phyloP scores from a whole-genome alignment of 2,113 vertebrate species.

The Gila orcuttii region DNA sequence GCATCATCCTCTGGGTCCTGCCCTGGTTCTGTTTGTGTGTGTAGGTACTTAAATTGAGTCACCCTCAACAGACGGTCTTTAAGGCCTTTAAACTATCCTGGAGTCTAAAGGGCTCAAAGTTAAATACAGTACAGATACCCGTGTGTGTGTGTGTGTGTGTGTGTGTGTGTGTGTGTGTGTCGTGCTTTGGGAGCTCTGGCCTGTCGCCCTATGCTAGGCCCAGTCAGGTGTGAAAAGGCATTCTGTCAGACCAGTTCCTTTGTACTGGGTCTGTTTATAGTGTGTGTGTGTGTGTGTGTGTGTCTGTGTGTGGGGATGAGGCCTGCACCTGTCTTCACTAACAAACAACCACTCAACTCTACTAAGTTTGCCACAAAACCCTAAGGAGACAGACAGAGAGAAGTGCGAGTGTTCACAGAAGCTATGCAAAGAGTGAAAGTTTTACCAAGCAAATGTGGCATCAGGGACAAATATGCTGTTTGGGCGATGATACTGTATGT shows the following conservation, averaged over 20 bases:
- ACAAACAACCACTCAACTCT: constrained; percentile 74
- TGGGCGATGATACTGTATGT: background rate
- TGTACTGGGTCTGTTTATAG: constrained; percentile 76
- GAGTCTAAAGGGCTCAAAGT: constrained; percentile 68
- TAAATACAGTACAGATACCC: constrained; percentile 56
- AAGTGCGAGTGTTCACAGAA: background rate
- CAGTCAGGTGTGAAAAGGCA: constrained; percentile 84
- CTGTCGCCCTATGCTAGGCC: constrained; percentile 80
- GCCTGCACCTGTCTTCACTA: constrained; percentile 78
- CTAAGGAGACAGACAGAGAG: constrained; percentile 60
- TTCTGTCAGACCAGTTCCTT: constrained; percentile 79
- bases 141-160: constrained; percentile 47
- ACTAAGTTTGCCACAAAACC: constrained; percentile 74
- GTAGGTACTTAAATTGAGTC: constrained; percentile 76
- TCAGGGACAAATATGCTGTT: background rate
- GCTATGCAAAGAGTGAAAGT: constrained; percentile 35
- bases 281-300: constrained; percentile 47
- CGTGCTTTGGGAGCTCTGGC: constrained; percentile 73
- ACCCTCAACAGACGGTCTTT: constrained; percentile 82
- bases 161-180: constrained; percentile 50
- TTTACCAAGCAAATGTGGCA: constrained; percentile 16
- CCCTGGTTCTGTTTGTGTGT: constrained; percentile 41
- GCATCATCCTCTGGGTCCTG: constrained; percentile 49
- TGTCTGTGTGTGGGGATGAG: constrained; percentile 53
- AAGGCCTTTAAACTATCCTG: constrained; percentile 79